A percentile compares a stretch with the other conserved stretches of the same genome.
These are phyloP conservation scores for Momotus momota DNA, from an alignment of 2,797 vertebrate species.

Conservation along the genomic window DNA sequence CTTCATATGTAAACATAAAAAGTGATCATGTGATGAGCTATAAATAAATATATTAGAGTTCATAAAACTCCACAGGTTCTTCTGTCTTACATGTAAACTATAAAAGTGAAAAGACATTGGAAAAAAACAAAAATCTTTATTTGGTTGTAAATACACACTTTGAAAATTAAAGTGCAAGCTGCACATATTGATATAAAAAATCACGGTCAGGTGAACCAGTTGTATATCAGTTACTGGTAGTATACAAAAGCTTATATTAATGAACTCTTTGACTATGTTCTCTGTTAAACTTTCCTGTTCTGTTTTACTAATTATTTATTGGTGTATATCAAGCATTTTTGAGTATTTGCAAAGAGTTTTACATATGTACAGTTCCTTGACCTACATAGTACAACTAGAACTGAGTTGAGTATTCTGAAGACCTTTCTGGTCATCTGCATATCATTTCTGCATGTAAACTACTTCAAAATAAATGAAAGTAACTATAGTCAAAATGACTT, in stretches of 20 bases:
- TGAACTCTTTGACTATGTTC: not conserved
- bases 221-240: not conserved
- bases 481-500: slow-evolving; percentile 27
- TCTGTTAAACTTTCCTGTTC: not conserved
- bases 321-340: not conserved
- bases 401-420: not conserved
- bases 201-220: not conserved
- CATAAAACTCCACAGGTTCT: not conserved
- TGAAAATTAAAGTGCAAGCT: not conserved
- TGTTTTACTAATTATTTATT: not conserved
- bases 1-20: not conserved
- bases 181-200: not conserved
- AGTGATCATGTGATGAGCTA: not conserved
- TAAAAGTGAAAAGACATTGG: not conserved
- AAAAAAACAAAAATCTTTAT: not conserved
- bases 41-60: not conserved
- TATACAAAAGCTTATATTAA: not conserved
- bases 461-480: slow-evolving; percentile 17
- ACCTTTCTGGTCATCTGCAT: not conserved
- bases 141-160: not conserved
- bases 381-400: not conserved
- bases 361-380: not conserved
- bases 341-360: not conserved
- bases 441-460: not conserved
- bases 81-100: not conserved